Conservation (phyloP, 1,140 invertebrate genomes). For the Bombus consobrinus region DNA sequence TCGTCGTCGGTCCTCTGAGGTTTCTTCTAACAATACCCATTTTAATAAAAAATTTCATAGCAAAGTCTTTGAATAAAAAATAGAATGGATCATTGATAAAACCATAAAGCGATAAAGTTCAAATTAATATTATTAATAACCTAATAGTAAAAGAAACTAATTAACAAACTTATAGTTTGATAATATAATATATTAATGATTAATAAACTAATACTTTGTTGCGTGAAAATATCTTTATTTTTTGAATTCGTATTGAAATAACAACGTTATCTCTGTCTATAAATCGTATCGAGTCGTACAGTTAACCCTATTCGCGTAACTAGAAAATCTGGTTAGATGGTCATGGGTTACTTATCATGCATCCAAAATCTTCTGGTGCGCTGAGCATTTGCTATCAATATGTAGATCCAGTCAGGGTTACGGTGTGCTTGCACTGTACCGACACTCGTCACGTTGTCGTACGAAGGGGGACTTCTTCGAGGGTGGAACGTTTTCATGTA, state of each 20-base stretch:
- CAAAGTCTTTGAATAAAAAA: not conserved
- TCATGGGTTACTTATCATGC: slow-evolving; percentile 71
- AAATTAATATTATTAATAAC: too few species aligned
- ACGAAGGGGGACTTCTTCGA: slow-evolving; percentile 49
- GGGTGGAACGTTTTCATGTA: slow-evolving; percentile 42
- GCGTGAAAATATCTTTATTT: too few species aligned
- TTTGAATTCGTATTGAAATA: not conserved
- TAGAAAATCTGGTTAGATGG: not conserved
- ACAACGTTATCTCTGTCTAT: not conserved
- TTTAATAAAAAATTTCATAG: not conserved
- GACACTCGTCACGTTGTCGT: slow-evolving; percentile 49
- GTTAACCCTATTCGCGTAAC: slow-evolving; percentile 6
- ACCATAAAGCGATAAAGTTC: too few species aligned
- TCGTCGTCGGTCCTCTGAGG: not conserved
- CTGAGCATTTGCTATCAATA: slow-evolving; percentile 76
- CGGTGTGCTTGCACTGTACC: slow-evolving; percentile 20
- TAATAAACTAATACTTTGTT: too few species aligned
- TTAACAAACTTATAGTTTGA: too few species aligned
- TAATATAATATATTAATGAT: too few species aligned
- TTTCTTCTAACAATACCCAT: too few species aligned
- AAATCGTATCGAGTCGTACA: not conserved
- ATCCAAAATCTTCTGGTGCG: slow-evolving; percentile 75
- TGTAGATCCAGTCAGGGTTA: slow-evolving; percentile 68
- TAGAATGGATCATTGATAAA: too few species aligned
- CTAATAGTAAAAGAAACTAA: too few species aligned